These are phyloP conservation scores for Meloe dianella DNA, from an alignment of 2,888 invertebrate genomes.

Conservation along the genomic window DNA sequence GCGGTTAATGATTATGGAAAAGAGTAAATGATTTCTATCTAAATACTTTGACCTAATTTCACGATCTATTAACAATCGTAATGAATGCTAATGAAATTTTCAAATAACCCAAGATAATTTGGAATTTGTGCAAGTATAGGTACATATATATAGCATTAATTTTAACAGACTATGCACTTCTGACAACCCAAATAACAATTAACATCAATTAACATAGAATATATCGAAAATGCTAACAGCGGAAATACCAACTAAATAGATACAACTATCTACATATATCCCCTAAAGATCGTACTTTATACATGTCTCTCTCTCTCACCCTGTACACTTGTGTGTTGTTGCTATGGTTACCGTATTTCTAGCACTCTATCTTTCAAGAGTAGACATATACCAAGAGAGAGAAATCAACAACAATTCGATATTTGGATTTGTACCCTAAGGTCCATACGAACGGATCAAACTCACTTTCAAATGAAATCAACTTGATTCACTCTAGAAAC, in stretches of 20 bases:
- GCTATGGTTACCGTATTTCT: slow-evolving; percentile 27
- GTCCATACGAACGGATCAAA: slow-evolving; percentile 27
- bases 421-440: slow-evolving; percentile 31
- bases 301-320: slow-evolving; percentile 13
- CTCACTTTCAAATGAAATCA: slow-evolving; percentile 23
- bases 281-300: slow-evolving; percentile 24
- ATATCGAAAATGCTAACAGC: slow-evolving; percentile 20
- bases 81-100: not conserved
- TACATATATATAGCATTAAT: not conserved
- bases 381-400: slow-evolving; percentile 22
- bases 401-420: slow-evolving; percentile 42
- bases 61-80: not conserved
- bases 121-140: not conserved
- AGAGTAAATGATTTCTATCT: not conserved
- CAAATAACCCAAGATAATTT: not conserved
- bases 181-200: slow-evolving; percentile 19
- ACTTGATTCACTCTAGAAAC: slow-evolving; percentile 18
- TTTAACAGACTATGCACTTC: not conserved
- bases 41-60: slow-evolving; percentile 6
- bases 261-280: not conserved
- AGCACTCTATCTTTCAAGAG: slow-evolving; percentile 28
- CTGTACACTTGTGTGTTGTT: slow-evolving; percentile 14
- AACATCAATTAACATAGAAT: slow-evolving; percentile 27
- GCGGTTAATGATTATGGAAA: slow-evolving; percentile 1
- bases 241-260: slow-evolving; percentile 16